phyloP scores from a whole-genome alignment of 92 coral and sea anemone species.

The Phenganax marumi region DNA sequence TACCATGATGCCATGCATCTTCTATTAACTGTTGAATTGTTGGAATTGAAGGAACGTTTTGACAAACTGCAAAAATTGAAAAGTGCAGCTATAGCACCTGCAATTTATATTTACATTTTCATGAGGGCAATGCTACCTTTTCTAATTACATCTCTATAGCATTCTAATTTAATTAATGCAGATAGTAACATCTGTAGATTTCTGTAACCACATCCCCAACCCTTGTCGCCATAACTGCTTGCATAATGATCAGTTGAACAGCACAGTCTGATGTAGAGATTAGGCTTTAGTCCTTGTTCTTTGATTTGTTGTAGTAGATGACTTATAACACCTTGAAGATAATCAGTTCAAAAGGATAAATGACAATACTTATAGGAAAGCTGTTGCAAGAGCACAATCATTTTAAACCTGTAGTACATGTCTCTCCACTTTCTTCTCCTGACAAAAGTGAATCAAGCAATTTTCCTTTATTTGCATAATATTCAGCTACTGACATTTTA shows the following conservation, averaged over 20 bases:
- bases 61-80: constrained; percentile 66
- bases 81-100: neutral
- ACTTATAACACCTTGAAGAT: constrained; percentile 66
- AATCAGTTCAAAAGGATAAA: neutral
- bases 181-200: constrained; percentile 94
- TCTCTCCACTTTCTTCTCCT: constrained; percentile 88
- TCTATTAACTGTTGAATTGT: constrained; percentile 86
- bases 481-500: constrained; percentile 87
- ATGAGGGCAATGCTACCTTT: constrained; percentile 52
- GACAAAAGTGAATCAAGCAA: constrained; percentile 91
- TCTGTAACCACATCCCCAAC: constrained; percentile 99
- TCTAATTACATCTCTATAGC: constrained; percentile 67
- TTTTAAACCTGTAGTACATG: constrained; percentile 74
- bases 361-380: neutral
- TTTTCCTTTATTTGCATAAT: constrained; percentile 90
- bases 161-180: constrained; percentile 68
- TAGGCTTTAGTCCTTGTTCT: constrained; percentile 76
- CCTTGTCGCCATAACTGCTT: constrained; percentile 93
- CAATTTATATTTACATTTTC: neutral
- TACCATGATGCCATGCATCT: constrained; percentile 85
- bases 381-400: neutral
- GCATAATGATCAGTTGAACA: constrained; percentile 88
- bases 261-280: constrained; percentile 73
- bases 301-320: constrained; percentile 71
- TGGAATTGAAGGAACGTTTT: constrained; percentile 88